Base-by-base conservation (phyloP, 2,113 vertebrate species). In the Carassius carassius region DNA sequence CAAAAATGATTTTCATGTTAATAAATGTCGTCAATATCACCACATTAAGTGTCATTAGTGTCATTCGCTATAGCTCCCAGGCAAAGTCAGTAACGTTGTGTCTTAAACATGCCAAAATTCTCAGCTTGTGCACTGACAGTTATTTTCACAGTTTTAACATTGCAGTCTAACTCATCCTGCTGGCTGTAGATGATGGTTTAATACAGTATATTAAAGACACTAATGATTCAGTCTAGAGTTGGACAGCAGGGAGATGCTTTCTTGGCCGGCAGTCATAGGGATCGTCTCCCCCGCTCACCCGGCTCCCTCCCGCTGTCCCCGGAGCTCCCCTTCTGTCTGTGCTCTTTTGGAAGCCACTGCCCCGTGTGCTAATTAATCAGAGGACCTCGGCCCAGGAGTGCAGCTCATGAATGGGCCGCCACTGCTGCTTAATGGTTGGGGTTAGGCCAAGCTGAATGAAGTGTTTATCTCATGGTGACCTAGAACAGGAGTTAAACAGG, bases 391-490 rank as follows among this genome's bases (percentile, higher is more conserved):
- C 89, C 88, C 81, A 82, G 51, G 88, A 87, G 90, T 75, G 84
- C 86, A 86, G 87, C 81, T 70, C 88, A 82, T 91, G 87, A 93
- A 94, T 88, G 87, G 91, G 51, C 87, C 86, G 35, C 88, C 41
- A 21, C 87, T 87, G 88, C 91, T 85, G 90, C 88, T 89, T 92
- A 93, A 93, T 93, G 90, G 87, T 90, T 21, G 47, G 82, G 91
- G 89, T 91, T 89, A 84, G 91, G 86, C 90, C 89, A 82, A 89
- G 88, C 90, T 92, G 91, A 94, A 93, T 92, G 82, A 92, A 91
- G 91, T 91, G 91, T 93, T 95, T 93, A 94, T 94, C 92, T 94
- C 93, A 93, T 92, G 89, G 89, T 92, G 93, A 94, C 94, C 94
- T 93, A 92, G 92, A 92, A 93, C 88, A 91, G 93, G 89, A 92